Conservation (phyloP, 2,113 vertebrate species). For the Danionella cerebrum region DNA sequence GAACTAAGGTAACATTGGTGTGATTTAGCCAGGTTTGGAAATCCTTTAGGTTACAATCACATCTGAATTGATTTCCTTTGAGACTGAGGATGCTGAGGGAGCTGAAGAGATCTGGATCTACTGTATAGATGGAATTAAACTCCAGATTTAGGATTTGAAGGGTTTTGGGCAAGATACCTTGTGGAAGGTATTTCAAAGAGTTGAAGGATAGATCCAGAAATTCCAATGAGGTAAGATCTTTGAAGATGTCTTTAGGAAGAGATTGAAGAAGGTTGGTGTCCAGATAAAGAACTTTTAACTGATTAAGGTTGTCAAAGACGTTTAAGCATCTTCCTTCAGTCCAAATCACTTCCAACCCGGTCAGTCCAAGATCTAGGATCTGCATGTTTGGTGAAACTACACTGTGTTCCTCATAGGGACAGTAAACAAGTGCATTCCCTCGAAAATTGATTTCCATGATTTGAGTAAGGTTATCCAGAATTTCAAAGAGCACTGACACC, state of each 20-base stretch:
- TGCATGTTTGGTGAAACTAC: conserved; percentile 49
- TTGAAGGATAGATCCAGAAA: conserved; percentile 71
- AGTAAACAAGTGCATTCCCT: conserved; percentile 69
- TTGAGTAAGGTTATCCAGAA: conserved; percentile 48
- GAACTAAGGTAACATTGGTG: conserved; percentile 59
- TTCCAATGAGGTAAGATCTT: conserved; percentile 60
- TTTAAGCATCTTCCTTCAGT: conserved; percentile 60
- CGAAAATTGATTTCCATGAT: conserved; percentile 57
- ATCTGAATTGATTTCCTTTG: conserved; percentile 68
- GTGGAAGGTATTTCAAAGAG: conserved; percentile 62
- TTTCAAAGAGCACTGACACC: conserved; percentile 56
- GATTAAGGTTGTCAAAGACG: conserved; percentile 67
- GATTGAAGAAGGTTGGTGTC: conserved; percentile 65
- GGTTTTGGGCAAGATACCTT: conserved; percentile 61
- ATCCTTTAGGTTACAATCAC: conserved; percentile 67
- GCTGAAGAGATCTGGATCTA: conserved; percentile 64
- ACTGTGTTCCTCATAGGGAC: not conserved
- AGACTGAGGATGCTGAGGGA: conserved; percentile 61
- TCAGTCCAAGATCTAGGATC: conserved; percentile 68
- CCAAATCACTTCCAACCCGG: conserved; percentile 75
- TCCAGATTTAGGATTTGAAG: conserved; percentile 65
- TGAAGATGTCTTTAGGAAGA: conserved; percentile 72
- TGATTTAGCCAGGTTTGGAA: conserved; percentile 71
- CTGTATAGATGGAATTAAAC: conserved; percentile 71
- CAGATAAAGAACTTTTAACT: conserved; percentile 61